Conservation (phyloP, 2,888 invertebrate species). For the Zeuzera pyrina region DNA sequence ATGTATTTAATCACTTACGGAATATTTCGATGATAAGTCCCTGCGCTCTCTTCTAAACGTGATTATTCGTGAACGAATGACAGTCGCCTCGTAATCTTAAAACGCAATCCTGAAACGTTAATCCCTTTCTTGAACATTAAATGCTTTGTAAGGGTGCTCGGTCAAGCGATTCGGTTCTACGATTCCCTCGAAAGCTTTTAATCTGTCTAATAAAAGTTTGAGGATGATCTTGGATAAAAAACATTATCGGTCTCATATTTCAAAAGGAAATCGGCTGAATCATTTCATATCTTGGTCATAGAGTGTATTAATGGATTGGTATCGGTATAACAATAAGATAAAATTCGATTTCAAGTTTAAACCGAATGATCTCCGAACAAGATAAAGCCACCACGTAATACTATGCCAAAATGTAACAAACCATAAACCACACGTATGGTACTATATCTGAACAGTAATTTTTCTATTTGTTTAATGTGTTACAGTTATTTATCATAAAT, state of each 20-base stretch:
- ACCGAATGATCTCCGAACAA: too few relatives aligned
- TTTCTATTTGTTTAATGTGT: too few relatives aligned
- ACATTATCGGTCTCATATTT: constrained; percentile 31
- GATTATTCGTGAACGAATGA: too few relatives aligned
- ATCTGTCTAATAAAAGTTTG: constrained; percentile 37
- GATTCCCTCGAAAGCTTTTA: constrained; percentile 29
- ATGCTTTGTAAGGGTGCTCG: constrained; percentile 8
- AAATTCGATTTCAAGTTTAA: constrained; percentile 17
- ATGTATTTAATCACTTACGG: too few relatives aligned
- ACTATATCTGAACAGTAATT: too few relatives aligned
- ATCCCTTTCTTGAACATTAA: constrained; percentile 1
- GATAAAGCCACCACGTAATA: too few relatives aligned
- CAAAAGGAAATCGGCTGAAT: constrained; percentile 24
- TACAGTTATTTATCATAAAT: too few relatives aligned
- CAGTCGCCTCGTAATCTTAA: constrained; percentile 1
- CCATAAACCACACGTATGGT: too few relatives aligned
- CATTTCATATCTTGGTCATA: constrained; percentile 32
- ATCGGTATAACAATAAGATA: constrained; percentile 15
- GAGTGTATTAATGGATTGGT: constrained; percentile 29
- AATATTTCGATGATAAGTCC: too few relatives aligned
- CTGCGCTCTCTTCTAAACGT: too few relatives aligned
- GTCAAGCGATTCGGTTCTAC: constrained; percentile 14
- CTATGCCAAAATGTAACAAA: too few relatives aligned
- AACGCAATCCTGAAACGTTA: constrained; percentile 1
- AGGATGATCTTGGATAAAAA: constrained; percentile 32